Evolutionary conservation across 2,113 vertebrate species (phyloP).

Genomic region (Formicarius rufipectus): DNA sequence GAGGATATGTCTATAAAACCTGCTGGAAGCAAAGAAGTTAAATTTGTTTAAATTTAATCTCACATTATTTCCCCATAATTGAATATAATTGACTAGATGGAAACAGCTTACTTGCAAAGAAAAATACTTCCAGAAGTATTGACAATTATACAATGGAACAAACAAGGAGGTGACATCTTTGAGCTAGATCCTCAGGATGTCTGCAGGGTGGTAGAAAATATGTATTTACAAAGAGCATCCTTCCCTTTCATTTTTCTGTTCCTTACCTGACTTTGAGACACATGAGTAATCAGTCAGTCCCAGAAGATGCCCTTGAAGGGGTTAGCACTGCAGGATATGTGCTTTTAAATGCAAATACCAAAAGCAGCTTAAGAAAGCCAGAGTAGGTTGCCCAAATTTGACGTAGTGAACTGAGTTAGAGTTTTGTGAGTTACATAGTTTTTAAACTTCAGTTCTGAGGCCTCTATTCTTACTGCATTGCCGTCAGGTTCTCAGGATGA

Average conservation of each 20-base stretch:
- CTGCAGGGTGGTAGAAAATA: slow-evolving; percentile 16
- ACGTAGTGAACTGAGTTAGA: not conserved
- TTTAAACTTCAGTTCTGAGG: slow-evolving; percentile 9
- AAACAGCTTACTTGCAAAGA: not conserved
- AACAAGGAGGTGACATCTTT: slow-evolving; percentile 2
- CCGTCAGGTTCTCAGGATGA: not conserved
- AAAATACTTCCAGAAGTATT: slow-evolving; percentile 22
- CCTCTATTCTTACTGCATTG: not conserved
- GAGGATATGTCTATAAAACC: not conserved
- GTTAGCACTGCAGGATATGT: slow-evolving; percentile 32
- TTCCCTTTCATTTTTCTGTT: slow-evolving; percentile 34
- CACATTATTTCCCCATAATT: not conserved
- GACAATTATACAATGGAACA: not conserved
- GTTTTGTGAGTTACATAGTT: not conserved
- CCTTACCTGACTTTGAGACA: slow-evolving; percentile 40
- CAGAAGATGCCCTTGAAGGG: slow-evolving; percentile 26
- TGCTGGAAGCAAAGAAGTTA: not conserved
- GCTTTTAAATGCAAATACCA: slow-evolving; percentile 54
- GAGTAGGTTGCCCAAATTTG: slow-evolving; percentile 29
- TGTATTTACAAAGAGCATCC: slow-evolving; percentile 6
- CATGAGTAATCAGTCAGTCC: slow-evolving; percentile 33
- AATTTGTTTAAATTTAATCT: not conserved
- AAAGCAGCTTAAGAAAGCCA: slow-evolving; percentile 29
- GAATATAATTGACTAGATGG: not conserved
- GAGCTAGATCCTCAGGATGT: not conserved